Evolutionary conservation across 2,888 invertebrate genomes (phyloP).

Genomic region (Cynaeus angustus): DNA sequence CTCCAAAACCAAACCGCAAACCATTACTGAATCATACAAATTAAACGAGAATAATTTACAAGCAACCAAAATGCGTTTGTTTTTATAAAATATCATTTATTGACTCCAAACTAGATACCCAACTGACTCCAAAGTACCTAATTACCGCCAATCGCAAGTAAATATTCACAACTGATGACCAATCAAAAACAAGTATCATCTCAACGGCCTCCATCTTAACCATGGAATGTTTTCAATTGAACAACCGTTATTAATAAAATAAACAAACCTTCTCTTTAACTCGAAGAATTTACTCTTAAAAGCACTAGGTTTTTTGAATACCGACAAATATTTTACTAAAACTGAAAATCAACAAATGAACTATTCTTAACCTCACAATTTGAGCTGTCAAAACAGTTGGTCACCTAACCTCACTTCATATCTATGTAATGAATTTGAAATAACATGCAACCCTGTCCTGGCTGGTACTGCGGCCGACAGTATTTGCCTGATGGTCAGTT

Average conservation of each 20-base stretch:
- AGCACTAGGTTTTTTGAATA: neutral
- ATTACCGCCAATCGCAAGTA: slow-evolving; percentile 59
- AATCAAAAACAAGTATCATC: slow-evolving; percentile 55
- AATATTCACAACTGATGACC: slow-evolving; percentile 54
- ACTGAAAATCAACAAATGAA: neutral
- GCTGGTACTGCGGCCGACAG: slow-evolving; percentile 87
- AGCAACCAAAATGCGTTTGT: too few species aligned
- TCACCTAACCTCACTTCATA: slow-evolving; percentile 55
- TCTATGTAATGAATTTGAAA: slow-evolving; percentile 51
- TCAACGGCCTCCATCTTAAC: slow-evolving; percentile 55
- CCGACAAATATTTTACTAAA: neutral
- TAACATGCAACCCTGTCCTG: slow-evolving; percentile 78
- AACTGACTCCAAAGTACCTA: slow-evolving; percentile 32
- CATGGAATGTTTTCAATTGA: slow-evolving; percentile 38
- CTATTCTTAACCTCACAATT: slow-evolving; percentile 28
- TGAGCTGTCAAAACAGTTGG: neutral
- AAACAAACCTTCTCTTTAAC: neutral
- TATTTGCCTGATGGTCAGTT: slow-evolving; percentile 80
- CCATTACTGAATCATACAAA: neutral
- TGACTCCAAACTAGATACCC: neutral
- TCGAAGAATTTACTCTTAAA: neutral
- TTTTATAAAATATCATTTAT: neutral
- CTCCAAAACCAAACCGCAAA: neutral
- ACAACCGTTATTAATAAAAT: slow-evolving; percentile 17
- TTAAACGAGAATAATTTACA: too few species aligned